Evolutionary conservation across 2,113 vertebrate genomes (phyloP).

Genomic region (Lamprotornis superbus): DNA sequence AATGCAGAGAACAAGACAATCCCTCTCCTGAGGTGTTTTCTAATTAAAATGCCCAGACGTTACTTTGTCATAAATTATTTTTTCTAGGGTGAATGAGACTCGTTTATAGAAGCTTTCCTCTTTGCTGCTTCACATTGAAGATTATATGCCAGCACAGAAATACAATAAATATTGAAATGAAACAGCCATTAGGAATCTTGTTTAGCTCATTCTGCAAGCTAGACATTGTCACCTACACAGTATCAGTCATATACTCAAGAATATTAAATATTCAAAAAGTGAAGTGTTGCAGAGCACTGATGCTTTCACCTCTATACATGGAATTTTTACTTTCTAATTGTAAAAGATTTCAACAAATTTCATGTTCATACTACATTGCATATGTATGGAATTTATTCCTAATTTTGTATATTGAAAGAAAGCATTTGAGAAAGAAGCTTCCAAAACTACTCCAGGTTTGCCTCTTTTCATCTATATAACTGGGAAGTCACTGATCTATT

Average conservation of each 20-base stretch:
- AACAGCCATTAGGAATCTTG: background rate
- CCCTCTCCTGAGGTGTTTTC: background rate
- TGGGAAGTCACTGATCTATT: background rate
- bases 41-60: background rate
- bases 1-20: background rate
- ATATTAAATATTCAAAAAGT: background rate
- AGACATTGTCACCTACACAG: background rate
- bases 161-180: background rate
- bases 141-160: background rate
- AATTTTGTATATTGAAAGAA: background rate
- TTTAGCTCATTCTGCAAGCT: background rate
- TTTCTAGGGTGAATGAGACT: background rate
- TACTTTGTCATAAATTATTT: background rate
- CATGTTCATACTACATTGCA: background rate
- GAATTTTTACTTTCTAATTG: background rate
- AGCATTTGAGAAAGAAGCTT: background rate
- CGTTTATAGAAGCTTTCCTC: background rate
- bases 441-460: background rate
- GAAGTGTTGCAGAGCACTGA: background rate
- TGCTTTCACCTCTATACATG: background rate
- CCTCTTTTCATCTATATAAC: background rate
- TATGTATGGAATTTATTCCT: background rate
- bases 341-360: background rate
- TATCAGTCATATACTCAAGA: background rate
- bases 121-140: background rate